phyloP scores from a whole-genome alignment of 2,113 vertebrate genomes.

The Turdus rufiventris region DNA sequence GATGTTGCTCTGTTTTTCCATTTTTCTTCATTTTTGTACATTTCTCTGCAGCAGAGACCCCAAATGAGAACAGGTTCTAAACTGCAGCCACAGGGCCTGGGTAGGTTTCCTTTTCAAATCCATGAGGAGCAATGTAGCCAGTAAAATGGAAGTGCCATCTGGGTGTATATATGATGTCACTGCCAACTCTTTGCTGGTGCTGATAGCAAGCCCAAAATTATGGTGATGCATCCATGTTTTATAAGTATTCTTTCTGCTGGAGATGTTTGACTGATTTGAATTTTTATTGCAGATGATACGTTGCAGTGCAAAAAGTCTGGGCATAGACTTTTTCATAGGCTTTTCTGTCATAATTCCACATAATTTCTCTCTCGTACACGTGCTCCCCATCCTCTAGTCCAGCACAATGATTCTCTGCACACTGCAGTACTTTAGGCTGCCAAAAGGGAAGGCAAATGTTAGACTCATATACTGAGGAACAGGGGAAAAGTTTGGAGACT shows the following conservation, averaged over 20 bases:
- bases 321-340: not conserved
- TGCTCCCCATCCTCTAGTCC: not conserved
- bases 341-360: constrained; percentile 29
- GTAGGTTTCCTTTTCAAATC: constrained; percentile 66
- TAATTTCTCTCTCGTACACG: not conserved
- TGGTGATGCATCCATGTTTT: constrained; percentile 62
- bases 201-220: constrained; percentile 70
- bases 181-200: constrained; percentile 67
- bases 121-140: constrained; percentile 66
- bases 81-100: constrained; percentile 28
- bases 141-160: constrained; percentile 73
- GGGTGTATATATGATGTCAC: constrained; percentile 70
- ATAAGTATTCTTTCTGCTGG: constrained; percentile 57
- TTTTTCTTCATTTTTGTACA: not conserved
- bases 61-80: constrained; percentile 40
- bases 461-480: not conserved
- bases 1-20: not conserved
- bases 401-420: not conserved
- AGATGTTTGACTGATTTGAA: constrained; percentile 68
- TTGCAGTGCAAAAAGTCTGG: constrained; percentile 59
- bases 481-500: not conserved
- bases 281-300: constrained; percentile 68
- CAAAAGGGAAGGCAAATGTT: constrained; percentile 9
- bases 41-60: not conserved
- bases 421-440: not conserved